Percentiles rank a stretch among this genome's conserved stretches.
phyloP scores from a whole-genome alignment of 2,888 invertebrate genomes.

The Limenitis camilla region DNA sequence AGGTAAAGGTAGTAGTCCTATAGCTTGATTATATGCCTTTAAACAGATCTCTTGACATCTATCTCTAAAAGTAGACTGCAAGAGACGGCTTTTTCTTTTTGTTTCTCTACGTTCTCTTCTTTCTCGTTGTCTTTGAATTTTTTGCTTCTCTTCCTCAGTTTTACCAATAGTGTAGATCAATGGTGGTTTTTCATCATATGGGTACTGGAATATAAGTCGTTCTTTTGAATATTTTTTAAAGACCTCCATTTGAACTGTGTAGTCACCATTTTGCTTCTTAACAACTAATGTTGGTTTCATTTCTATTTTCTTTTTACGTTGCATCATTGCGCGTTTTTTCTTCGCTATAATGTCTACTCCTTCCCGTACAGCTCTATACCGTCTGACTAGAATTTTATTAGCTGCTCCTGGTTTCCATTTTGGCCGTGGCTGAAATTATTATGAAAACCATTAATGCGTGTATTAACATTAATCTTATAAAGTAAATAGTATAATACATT shows the following conservation, averaged over 20 bases:
- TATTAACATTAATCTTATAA: neutral
- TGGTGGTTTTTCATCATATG: constrained; percentile 63
- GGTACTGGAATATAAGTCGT: constrained; percentile 54
- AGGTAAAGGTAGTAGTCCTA: constrained; percentile 55
- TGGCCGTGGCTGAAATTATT: constrained; percentile 45
- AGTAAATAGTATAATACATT: neutral
- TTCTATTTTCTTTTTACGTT: constrained; percentile 59
- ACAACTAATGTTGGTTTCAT: constrained; percentile 56
- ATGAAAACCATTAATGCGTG: too few relatives aligned
- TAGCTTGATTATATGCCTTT: constrained; percentile 66
- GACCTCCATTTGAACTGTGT: constrained; percentile 63
- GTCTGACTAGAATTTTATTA: constrained; percentile 52
- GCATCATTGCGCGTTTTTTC: constrained; percentile 57
- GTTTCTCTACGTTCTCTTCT: constrained; percentile 58
- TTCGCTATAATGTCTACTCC: constrained; percentile 55
- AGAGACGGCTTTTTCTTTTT: constrained; percentile 51
- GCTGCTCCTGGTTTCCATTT: constrained; percentile 66
- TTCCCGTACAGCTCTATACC: constrained; percentile 50
- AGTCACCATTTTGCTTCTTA: constrained; percentile 57
- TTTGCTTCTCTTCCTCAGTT: constrained; percentile 53
- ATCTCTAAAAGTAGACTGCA: constrained; percentile 63
- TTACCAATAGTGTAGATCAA: constrained; percentile 59
- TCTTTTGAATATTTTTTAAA: constrained; percentile 65
- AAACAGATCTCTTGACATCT: constrained; percentile 67
- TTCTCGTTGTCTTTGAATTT: constrained; percentile 52